Evolutionary conservation across 2,113 vertebrate genomes (phyloP).

Genomic region (Pyrgilauda ruficollis): DNA sequence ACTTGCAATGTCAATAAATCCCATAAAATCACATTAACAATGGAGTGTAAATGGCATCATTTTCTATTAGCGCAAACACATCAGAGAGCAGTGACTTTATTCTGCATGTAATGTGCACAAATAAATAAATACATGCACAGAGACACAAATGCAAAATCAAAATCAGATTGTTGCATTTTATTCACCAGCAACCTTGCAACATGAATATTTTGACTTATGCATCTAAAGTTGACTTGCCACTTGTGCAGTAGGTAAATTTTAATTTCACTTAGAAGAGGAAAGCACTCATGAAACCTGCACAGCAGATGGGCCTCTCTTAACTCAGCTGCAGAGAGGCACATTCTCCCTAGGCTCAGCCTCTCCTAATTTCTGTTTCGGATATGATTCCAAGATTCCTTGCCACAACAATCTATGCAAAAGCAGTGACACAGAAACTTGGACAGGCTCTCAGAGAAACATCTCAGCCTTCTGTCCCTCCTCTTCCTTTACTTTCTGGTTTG

Average conservation of each 20-base stretch:
- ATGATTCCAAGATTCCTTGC: slow-evolving; percentile 7
- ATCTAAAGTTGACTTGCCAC: slow-evolving; percentile 3
- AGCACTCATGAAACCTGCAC: background rate
- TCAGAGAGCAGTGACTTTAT: background rate
- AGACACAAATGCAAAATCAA: background rate
- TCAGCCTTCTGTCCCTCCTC: background rate
- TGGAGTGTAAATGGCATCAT: background rate
- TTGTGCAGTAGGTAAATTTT: background rate
- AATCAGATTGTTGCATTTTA: background rate
- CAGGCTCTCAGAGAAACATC: background rate
- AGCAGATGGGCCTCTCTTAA: slow-evolving; percentile 5
- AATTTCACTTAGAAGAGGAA: background rate
- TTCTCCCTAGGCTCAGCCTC: background rate
- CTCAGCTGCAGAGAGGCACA: background rate
- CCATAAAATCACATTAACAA: slow-evolving; percentile 11
- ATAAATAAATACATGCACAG: background rate
- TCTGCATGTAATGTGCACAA: background rate
- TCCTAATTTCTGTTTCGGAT: background rate
- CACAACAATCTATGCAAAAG: background rate
- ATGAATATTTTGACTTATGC: background rate
- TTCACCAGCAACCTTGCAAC: background rate
- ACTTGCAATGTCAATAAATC: background rate
- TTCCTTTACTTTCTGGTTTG: background rate
- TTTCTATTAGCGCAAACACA: background rate
- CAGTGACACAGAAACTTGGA: background rate